Evolutionary conservation across 2,113 vertebrate species (phyloP).

Genomic region (Engraulis encrasicolus): DNA sequence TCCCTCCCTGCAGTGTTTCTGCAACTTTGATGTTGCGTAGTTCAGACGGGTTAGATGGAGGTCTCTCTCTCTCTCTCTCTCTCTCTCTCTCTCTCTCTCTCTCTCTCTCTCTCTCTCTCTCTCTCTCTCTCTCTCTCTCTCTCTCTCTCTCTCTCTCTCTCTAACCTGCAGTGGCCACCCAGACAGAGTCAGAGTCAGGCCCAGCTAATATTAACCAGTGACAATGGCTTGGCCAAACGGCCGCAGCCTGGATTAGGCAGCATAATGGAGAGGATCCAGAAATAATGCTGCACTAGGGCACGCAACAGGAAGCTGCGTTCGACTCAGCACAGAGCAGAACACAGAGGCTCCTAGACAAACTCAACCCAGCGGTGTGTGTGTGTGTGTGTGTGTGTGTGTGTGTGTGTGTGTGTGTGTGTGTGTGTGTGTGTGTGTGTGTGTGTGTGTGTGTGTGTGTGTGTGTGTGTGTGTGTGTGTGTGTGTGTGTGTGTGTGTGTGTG

Average conservation of each 20-base stretch:
- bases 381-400: no score
- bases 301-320: constrained; percentile 91
- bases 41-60: background rate
- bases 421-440: no score
- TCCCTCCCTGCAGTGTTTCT: background rate
- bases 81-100: no score
- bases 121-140: no score
- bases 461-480: no score
- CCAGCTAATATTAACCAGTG: constrained; percentile 82
- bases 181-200: constrained; percentile 75
- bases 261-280: constrained; percentile 89
- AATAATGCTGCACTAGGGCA: constrained; percentile 88
- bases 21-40: background rate
- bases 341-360: constrained; percentile 78
- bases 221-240: constrained; percentile 87
- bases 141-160: no score
- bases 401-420: no score
- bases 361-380: constrained; percentile 70
- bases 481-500: no score
- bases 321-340: constrained; percentile 91
- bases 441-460: no score
- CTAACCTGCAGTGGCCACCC: constrained; percentile 81
- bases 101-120: no score
- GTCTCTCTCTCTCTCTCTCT: no score
- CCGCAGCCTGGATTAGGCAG: constrained; percentile 92